Evolutionary conservation across 23 tunicate species (phyloP).

Genomic region (Corella eumyota): DNA sequence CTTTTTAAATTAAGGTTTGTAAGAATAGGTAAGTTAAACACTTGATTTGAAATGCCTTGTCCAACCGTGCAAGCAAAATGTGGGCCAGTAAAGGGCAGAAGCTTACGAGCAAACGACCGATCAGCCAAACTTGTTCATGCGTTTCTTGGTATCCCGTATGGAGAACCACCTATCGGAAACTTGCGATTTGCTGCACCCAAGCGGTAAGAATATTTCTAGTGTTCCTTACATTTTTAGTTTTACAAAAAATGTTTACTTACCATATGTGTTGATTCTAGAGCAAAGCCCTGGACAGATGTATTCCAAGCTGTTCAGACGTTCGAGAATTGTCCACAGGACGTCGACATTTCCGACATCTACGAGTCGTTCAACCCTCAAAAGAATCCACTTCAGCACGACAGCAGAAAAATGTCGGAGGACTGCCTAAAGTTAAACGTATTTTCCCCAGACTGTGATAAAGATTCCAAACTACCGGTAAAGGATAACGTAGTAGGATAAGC

Average conservation of each 20-base stretch:
- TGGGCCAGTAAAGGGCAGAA: conserved; percentile 42
- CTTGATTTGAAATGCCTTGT: too few relatives aligned
- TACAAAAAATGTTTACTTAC: too few relatives aligned
- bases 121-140: conserved; percentile 26
- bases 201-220: conserved; percentile 31
- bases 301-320: conserved; percentile 40
- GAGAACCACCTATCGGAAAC: conserved; percentile 47
- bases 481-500: too few relatives aligned
- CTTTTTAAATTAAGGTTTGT: too few relatives aligned
- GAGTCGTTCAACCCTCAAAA: conserved; percentile 49
- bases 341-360: conserved; percentile 14
- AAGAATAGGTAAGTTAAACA: too few relatives aligned
- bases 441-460: conserved; percentile 34
- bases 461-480: conserved; percentile 50
- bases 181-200: conserved; percentile 46
- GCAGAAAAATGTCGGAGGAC: conserved; percentile 27
- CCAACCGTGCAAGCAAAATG: conserved; percentile 26
- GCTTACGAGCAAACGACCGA: conserved; percentile 10
- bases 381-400: conserved; percentile 15
- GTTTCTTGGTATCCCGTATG: conserved; percentile 49
- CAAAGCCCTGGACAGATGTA: conserved; percentile 58
- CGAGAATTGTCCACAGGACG: conserved; percentile 34
- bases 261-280: too few relatives aligned
- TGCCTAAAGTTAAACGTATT: conserved; percentile 62
- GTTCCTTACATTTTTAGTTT: too few relatives aligned